phyloP scores from a whole-genome alignment of 2,888 invertebrate genomes.

The Empis stercorea region DNA sequence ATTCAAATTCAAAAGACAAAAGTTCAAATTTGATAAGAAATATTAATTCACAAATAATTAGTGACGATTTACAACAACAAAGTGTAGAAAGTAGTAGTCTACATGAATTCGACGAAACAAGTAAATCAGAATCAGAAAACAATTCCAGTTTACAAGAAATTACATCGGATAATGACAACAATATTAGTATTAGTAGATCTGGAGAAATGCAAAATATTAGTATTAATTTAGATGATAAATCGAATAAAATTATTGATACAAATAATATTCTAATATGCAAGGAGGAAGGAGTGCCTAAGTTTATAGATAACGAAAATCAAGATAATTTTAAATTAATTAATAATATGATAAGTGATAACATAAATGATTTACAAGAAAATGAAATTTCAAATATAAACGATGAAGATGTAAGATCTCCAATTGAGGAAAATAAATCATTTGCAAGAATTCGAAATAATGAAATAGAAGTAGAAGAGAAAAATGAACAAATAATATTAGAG shows the following conservation, averaged over 20 bases:
- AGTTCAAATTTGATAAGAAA: background rate
- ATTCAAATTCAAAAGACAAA: background rate
- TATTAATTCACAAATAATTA: constrained; percentile 9
- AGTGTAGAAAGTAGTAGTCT: constrained; percentile 26
- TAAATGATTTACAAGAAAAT: background rate
- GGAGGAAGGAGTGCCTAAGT: constrained; percentile 8
- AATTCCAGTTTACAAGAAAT: background rate
- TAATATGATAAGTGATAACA: background rate
- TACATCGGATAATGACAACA: constrained; percentile 6
- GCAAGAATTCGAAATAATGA: background rate
- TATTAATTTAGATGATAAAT: background rate
- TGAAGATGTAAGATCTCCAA: too few relatives aligned
- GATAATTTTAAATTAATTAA: background rate
- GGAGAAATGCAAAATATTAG: constrained; percentile 2
- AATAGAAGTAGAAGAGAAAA: background rate
- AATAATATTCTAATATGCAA: background rate
- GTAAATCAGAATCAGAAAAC: background rate
- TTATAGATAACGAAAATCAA: background rate
- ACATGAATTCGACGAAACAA: constrained; percentile 24
- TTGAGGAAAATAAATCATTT: too few relatives aligned
- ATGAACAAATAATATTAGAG: background rate
- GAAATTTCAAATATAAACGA: background rate
- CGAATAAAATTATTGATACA: background rate
- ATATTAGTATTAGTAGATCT: constrained; percentile 9
- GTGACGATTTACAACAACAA: constrained; percentile 14